Conservation (phyloP, 2,888 invertebrate genomes). For the Flexamia atlantica region DNA sequence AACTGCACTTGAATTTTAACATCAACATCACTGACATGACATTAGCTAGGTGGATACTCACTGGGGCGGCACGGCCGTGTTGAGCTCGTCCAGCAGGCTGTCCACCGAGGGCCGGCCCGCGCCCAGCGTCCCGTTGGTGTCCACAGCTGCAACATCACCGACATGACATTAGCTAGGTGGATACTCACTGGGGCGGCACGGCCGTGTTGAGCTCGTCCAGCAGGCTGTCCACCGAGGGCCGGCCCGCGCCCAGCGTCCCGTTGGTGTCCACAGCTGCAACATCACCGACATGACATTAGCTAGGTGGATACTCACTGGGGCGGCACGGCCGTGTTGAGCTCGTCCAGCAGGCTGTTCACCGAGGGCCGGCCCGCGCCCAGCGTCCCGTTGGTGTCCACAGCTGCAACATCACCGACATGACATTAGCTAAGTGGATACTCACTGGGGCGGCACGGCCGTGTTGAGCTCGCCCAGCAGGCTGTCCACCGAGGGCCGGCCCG, state of each 20-base stretch:
- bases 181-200: no score
- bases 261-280: slow-evolving; percentile 66
- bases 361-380: slow-evolving; percentile 79
- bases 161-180: neutral
- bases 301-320: no score
- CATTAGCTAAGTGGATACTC: no score
- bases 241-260: slow-evolving; percentile 68
- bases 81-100: slow-evolving; percentile 92
- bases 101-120: slow-evolving; percentile 87
- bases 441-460: slow-evolving; percentile 84
- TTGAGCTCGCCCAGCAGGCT: slow-evolving; percentile 92
- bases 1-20: no score
- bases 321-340: slow-evolving; percentile 87
- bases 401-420: slow-evolving; percentile 54
- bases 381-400: slow-evolving; percentile 65
- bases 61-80: slow-evolving; percentile 88
- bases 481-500: slow-evolving; percentile 88
- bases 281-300: no score
- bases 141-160: slow-evolving; percentile 60
- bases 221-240: slow-evolving; percentile 93
- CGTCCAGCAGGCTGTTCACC: slow-evolving; percentile 93
- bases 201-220: slow-evolving; percentile 91
- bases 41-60: slow-evolving; percentile 75
- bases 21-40: slow-evolving; percentile 5
- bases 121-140: slow-evolving; percentile 64